These are phyloP conservation scores for Vanessa cardui DNA, from an alignment of 2,888 invertebrate genomes.

Conservation along the genomic window DNA sequence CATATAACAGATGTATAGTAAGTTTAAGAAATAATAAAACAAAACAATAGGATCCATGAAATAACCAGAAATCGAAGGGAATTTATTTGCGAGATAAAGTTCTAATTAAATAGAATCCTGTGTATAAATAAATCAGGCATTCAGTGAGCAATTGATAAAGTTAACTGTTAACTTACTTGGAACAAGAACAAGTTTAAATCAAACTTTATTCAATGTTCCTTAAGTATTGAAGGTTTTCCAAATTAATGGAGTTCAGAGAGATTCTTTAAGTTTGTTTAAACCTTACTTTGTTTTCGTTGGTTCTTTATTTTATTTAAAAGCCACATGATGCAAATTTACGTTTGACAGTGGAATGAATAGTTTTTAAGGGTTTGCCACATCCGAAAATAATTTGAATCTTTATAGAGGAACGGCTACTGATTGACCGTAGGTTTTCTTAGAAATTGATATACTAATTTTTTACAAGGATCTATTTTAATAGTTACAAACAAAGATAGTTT, in stretches of 20 bases:
- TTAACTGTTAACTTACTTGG: conserved; percentile 18
- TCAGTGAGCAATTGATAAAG: conserved; percentile 36
- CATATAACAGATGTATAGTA: background rate
- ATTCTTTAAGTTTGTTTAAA: background rate
- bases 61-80: background rate
- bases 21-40: conserved; percentile 1
- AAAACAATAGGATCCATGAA: background rate
- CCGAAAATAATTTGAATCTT: no score
- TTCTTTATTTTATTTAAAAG: no score
- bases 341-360: no score
- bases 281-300: no score
- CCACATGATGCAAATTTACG: no score
- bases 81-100: conserved; percentile 4
- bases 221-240: conserved; percentile 24
- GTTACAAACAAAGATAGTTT: no score
- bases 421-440: no score
- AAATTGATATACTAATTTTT: no score
- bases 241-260: conserved; percentile 23
- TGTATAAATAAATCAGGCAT: conserved; percentile 30
- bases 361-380: no score
- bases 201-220: conserved; percentile 26
- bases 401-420: no score
- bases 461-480: no score
- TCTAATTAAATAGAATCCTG: conserved; percentile 14
- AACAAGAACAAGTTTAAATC: conserved; percentile 37